phyloP scores from a whole-genome alignment of 2,797 vertebrate species.

The Craterocephalus amniculus region DNA sequence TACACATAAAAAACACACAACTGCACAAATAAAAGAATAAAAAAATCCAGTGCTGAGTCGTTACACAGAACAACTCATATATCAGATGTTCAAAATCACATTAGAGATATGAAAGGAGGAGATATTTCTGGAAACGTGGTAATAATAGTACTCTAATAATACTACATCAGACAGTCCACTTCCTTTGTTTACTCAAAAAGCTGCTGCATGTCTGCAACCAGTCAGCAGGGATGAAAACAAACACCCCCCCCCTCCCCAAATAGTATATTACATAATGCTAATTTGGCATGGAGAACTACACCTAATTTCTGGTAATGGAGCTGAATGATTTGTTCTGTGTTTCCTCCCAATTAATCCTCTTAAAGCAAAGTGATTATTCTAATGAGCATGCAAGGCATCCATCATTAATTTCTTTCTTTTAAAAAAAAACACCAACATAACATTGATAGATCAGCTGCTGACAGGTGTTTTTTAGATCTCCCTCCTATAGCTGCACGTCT shows the following conservation, averaged over 20 bases:
- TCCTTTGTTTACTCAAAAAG: slow-evolving; percentile 2
- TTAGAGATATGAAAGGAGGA: neutral
- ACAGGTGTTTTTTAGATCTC: slow-evolving; percentile 13
- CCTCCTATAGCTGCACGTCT: neutral
- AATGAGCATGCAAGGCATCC: slow-evolving; percentile 44
- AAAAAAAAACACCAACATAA: neutral
- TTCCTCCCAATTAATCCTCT: slow-evolving; percentile 67
- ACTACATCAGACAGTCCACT: neutral
- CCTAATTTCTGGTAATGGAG: slow-evolving; percentile 75
- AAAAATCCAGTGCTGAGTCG: neutral
- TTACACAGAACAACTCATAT: neutral
- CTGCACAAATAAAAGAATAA: neutral
- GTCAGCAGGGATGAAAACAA: slow-evolving; percentile 58
- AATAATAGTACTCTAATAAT: neutral
- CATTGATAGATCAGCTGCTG: neutral
- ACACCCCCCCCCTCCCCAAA: slow-evolving; percentile 17
- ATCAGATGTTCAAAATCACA: neutral
- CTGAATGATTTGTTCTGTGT: slow-evolving; percentile 66
- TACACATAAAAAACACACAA: neutral
- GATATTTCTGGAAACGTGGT: neutral
- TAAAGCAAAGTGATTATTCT: slow-evolving; percentile 63
- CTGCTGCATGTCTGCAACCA: slow-evolving; percentile 35
- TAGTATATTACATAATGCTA: slow-evolving; percentile 72
- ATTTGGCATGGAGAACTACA: slow-evolving; percentile 67
- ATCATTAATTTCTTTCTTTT: neutral